These are phyloP conservation scores for Automeris io DNA, from an alignment of 2,888 invertebrate genomes.

Conservation along the genomic window DNA sequence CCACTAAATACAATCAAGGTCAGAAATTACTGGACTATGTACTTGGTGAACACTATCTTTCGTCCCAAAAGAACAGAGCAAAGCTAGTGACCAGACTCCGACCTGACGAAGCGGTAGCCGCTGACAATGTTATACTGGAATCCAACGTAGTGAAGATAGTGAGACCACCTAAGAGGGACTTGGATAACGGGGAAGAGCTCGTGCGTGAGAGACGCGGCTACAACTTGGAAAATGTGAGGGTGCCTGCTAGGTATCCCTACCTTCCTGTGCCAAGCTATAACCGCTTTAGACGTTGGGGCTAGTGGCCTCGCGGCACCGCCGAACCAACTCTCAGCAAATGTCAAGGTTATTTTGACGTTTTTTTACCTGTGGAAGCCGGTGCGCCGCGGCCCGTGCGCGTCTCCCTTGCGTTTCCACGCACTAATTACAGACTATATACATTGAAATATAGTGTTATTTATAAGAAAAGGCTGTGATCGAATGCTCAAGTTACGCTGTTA, in stretches of 20 bases:
- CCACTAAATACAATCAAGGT: slow-evolving; percentile 50
- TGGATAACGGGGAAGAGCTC: slow-evolving; percentile 34
- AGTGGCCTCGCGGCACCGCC: slow-evolving; percentile 37
- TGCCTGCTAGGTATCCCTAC: slow-evolving; percentile 68
- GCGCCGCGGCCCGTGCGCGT: slow-evolving; percentile 34
- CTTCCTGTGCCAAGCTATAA: slow-evolving; percentile 59
- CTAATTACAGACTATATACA: slow-evolving; percentile 37
- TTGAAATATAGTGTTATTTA: slow-evolving; percentile 44
- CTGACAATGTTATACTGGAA: slow-evolving; percentile 63
- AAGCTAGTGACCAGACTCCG: slow-evolving; percentile 58
- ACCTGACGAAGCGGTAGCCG: slow-evolving; percentile 53
- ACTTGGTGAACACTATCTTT: slow-evolving; percentile 47
- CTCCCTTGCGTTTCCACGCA: slow-evolving; percentile 29
- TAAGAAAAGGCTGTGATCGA: slow-evolving; percentile 68
- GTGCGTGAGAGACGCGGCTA: slow-evolving; percentile 63
- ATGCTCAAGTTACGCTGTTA: slow-evolving; percentile 47
- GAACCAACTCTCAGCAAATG: slow-evolving; percentile 45
- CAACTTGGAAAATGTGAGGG: slow-evolving; percentile 69
- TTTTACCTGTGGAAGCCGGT: slow-evolving; percentile 27
- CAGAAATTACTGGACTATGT: slow-evolving; percentile 52
- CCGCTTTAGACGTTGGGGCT: slow-evolving; percentile 69
- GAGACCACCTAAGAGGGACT: slow-evolving; percentile 40
- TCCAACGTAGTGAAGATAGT: slow-evolving; percentile 62
- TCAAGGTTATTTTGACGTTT: slow-evolving; percentile 61
- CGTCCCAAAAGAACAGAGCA: slow-evolving; percentile 53